Evolutionary conservation across 2,113 vertebrate species (phyloP).

Genomic region (Sisor rabdophorus): DNA sequence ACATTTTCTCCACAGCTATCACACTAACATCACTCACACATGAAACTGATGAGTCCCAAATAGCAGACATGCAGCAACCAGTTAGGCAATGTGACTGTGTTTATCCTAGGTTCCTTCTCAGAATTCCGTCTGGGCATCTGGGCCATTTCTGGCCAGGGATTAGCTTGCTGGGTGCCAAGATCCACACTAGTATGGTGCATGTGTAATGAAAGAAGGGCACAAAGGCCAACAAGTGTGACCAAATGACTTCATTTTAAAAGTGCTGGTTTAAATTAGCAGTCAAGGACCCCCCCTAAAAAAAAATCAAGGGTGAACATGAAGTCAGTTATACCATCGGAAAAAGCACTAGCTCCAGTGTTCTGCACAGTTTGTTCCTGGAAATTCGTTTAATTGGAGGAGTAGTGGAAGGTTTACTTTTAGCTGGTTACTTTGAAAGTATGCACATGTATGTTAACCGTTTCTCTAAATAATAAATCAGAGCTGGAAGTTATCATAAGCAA

Average conservation of each 20-base stretch:
- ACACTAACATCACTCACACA: neutral
- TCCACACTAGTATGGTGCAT: neutral
- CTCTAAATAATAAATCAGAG: too few species aligned
- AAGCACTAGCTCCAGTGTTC: neutral
- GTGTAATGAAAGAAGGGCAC: slow-evolving; percentile 1
- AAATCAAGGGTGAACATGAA: neutral
- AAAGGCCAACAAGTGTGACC: neutral
- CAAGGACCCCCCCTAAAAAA: neutral
- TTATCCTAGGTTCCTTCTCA: slow-evolving; percentile 35
- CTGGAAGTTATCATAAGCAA: too few species aligned
- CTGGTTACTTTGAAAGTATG: too few species aligned
- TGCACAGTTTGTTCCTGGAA: neutral
- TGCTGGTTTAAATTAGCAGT: neutral
- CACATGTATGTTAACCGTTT: too few species aligned
- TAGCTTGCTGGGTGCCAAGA: neutral
- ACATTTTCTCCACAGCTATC: slow-evolving; percentile 11
- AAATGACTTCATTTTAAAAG: slow-evolving; percentile 15
- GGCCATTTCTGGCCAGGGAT: slow-evolving; percentile 4
- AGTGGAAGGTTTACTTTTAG: neutral
- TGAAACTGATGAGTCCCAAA: neutral
- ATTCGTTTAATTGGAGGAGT: neutral
- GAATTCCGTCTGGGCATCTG: slow-evolving; percentile 36
- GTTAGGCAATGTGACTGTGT: slow-evolving; percentile 20
- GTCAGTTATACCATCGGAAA: neutral
- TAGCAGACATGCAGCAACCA: slow-evolving; percentile 14